Evolutionary conservation across 2,797 vertebrate genomes (phyloP), one percentile per base, ranked within the genome.

Genomic region (Pseudochromis fuscus): DNA sequence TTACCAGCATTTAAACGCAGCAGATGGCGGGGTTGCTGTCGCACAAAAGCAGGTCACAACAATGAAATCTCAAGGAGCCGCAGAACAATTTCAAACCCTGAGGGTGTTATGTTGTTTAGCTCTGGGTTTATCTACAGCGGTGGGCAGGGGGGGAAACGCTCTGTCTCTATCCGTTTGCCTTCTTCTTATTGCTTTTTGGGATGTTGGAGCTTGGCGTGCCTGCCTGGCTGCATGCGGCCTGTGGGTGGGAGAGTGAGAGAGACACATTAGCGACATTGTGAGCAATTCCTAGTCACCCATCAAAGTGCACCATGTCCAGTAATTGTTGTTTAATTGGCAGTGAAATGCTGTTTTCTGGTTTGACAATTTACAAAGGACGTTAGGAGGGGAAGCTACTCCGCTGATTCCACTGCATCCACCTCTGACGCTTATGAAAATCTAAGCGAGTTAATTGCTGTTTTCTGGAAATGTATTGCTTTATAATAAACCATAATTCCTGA

Each of bases 1-100:
- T 95, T 93, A 92, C 90, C 88, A n/a, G 89, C 82, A 84, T 94
- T 94, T 94, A 94, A 94, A 93, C 87, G 89, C 78, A 84, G 86
- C 95, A 96, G 95, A 95, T 95, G 95, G 94, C 46, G 48, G 74
- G 87, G 85, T 84, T 87, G 93, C 71, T 72, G 62, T 59, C 37
- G 70, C 19, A 69, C 70, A 64, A 81, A n/a, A 70, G 75, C 78
- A 86, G 94, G 92, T 94, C 92, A 94, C 87, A 66, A 86, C 72
- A 67, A 84, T 66, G 60, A 67, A 73, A 79, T 85, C 77, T 90
- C 77, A 63, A 77, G 70, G 67, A 93, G 86, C 89, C 78, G 80
- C 42, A 57, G 91, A 92, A 92, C 88, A 81, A 72, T 92, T 90
- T 85, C 67, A 82, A 81, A 89, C 82, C 91, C 91, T 81, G 84